phyloP scores from a whole-genome alignment of 1,140 invertebrate genomes.

The Acyrthosiphon pisum region DNA sequence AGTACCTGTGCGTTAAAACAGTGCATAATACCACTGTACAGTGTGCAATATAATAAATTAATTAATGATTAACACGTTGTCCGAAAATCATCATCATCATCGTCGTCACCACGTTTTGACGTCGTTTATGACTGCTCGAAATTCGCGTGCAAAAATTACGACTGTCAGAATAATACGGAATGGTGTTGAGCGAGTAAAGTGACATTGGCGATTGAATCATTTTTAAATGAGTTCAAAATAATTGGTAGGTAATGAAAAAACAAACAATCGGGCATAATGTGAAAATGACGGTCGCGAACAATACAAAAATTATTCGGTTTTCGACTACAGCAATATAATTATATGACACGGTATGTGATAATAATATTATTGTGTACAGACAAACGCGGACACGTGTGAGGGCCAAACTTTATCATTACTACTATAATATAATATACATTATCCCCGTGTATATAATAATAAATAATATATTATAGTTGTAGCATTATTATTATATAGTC shows the following conservation, averaged over 20 bases:
- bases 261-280: background rate
- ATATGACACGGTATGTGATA: background rate
- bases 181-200: background rate
- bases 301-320: background rate
- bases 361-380: background rate
- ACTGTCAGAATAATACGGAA: background rate
- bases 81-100: background rate
- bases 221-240: background rate
- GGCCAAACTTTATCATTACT: background rate
- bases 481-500: background rate
- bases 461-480: background rate
- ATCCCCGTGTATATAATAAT: background rate
- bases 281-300: background rate
- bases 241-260: background rate
- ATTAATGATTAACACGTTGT: background rate
- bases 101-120: background rate
- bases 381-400: background rate
- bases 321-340: background rate
- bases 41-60: background rate
- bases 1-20: background rate
- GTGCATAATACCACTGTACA: too few relatives aligned
- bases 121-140: background rate
- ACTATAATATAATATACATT: background rate
- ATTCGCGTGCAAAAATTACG: background rate
- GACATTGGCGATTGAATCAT: background rate